These are phyloP conservation scores for Spicauda simplicius DNA, from an alignment of 2,888 invertebrate species.

Conservation along the genomic window DNA sequence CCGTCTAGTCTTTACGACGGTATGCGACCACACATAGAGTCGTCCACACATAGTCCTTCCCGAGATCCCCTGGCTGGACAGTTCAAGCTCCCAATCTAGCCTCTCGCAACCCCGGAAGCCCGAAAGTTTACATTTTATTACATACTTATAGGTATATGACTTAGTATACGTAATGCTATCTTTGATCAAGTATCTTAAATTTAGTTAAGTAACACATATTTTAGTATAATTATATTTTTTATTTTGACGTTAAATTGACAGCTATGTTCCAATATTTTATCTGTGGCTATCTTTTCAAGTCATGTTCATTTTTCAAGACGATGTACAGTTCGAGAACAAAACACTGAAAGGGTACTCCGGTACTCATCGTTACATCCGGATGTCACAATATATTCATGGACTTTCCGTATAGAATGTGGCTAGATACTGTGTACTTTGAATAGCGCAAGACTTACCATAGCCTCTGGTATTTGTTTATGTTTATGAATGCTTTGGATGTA, in stretches of 20 bases:
- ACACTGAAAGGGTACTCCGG: conserved; percentile 28
- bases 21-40: too few species aligned
- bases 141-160: too few species aligned
- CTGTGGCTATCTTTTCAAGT: conserved; percentile 20
- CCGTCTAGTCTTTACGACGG: too few species aligned
- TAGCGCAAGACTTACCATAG: conserved; percentile 40
- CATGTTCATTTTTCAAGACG: conserved; percentile 29
- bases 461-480: conserved; percentile 44
- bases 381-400: conserved; percentile 31
- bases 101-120: too few species aligned
- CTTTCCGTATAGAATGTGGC: conserved; percentile 29
- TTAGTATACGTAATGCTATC: too few species aligned
- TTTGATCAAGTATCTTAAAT: too few species aligned
- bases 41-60: too few species aligned
- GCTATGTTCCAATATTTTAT: conserved; percentile 36
- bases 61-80: too few species aligned
- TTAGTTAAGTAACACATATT: too few species aligned
- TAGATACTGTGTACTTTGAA: conserved; percentile 26
- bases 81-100: too few species aligned
- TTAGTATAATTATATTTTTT: neutral
- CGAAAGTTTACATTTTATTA: too few species aligned
- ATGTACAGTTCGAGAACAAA: conserved; percentile 33
- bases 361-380: conserved; percentile 26
- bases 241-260: conserved; percentile 10
- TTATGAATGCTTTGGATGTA: conserved; percentile 52